These are phyloP conservation scores for Thereva unica DNA, from an alignment of 2,888 invertebrate species.

Conservation along the genomic window DNA sequence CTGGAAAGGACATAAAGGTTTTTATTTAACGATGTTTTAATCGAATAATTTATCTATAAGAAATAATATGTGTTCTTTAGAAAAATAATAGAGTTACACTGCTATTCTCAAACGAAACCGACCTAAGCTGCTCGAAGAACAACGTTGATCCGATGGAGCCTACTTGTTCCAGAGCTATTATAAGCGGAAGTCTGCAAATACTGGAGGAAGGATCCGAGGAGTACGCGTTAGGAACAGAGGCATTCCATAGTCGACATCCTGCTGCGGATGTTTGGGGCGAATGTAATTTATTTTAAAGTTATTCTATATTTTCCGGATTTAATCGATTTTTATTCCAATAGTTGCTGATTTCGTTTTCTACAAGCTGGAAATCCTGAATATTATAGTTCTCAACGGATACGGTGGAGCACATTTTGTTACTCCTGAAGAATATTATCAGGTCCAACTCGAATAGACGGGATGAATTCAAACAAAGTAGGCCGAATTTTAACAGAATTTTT, in stretches of 20 bases:
- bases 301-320: not conserved
- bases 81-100: constrained; percentile 52
- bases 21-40: not conserved
- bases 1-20: constrained; percentile 50
- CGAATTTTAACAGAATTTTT: too few relatives aligned
- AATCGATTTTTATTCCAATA: constrained; percentile 49
- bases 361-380: constrained; percentile 72
- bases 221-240: constrained; percentile 46
- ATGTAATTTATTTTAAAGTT: constrained; percentile 41
- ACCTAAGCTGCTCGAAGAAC: constrained; percentile 47
- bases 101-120: constrained; percentile 52
- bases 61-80: constrained; percentile 27
- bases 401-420: constrained; percentile 67
- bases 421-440: constrained; percentile 47
- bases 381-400: constrained; percentile 78
- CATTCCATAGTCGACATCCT: constrained; percentile 53
- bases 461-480: too few relatives aligned
- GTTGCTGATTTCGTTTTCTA: constrained; percentile 80
- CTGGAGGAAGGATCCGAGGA: constrained; percentile 28
- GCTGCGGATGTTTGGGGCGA: constrained; percentile 51
- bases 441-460: too few relatives aligned
- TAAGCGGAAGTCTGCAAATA: constrained; percentile 35
- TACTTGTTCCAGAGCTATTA: constrained; percentile 46
- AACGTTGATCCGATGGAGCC: constrained; percentile 57
- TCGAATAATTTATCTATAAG: not conserved